Evolutionary conservation across 2,797 vertebrate genomes (phyloP).

Genomic region (Pelodytes ibericus): DNA sequence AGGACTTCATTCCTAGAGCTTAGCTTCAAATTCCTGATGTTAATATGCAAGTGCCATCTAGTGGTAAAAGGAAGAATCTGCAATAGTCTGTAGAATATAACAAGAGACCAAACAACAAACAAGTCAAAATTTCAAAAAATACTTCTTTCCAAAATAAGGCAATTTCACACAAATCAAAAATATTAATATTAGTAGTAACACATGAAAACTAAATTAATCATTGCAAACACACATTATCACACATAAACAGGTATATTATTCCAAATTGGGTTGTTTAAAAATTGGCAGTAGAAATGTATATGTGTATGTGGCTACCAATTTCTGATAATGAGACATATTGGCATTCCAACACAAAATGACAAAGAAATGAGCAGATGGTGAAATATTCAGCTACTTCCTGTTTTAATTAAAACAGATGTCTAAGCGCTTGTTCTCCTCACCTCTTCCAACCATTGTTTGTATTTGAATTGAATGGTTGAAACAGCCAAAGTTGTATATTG

Average conservation of each 20-base stretch:
- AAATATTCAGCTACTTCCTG: conserved; percentile 46
- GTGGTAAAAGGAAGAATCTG: conserved; percentile 46
- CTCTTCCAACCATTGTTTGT: conserved; percentile 11
- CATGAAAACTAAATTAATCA: not conserved
- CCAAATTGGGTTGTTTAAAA: conserved; percentile 26
- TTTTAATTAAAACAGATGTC: conserved; percentile 49
- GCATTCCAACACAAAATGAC: conserved; percentile 22
- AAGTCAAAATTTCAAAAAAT: not conserved
- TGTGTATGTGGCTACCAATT: not conserved
- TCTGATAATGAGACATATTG: conserved; percentile 17
- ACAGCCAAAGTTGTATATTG: conserved; percentile 29
- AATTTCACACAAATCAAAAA: not conserved
- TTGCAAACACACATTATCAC: not conserved
- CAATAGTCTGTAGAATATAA: not conserved
- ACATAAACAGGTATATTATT: conserved; percentile 25
- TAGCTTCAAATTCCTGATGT: conserved; percentile 29
- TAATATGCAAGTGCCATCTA: conserved; percentile 68
- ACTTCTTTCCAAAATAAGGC: not conserved
- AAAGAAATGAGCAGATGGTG: conserved; percentile 40
- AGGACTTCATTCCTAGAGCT: conserved; percentile 26
- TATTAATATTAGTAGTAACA: not conserved
- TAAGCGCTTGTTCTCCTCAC: not conserved
- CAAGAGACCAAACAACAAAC: not conserved
- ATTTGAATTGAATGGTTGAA: conserved; percentile 19
- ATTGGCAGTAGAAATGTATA: conserved; percentile 19